Evolutionary conservation across 2,888 invertebrate species (phyloP).

Genomic region (Microplitis deprimator): DNA sequence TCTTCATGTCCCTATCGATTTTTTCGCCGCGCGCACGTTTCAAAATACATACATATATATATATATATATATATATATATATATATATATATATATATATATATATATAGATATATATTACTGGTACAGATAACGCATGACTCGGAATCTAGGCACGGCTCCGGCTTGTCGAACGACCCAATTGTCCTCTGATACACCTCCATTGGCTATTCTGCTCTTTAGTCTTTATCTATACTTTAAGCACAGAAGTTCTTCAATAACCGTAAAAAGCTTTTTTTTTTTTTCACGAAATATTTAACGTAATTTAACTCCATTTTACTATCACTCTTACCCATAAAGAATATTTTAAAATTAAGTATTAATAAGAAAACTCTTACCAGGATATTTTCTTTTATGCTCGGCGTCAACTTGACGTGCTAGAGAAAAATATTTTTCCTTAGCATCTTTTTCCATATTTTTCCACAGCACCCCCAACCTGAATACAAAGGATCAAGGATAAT

Average conservation of each 20-base stretch:
- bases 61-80: neutral
- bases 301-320: neutral
- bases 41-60: conserved; percentile 34
- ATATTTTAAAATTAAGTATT: neutral
- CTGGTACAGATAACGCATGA: conserved; percentile 23
- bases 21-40: conserved; percentile 48
- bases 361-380: conserved; percentile 72
- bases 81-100: neutral
- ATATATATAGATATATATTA: neutral
- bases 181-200: conserved; percentile 12
- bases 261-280: conserved; percentile 7
- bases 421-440: conserved; percentile 74
- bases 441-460: conserved; percentile 74
- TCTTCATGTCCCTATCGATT: conserved; percentile 45
- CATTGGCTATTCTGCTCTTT: neutral
- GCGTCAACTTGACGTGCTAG: conserved; percentile 74
- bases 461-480: conserved; percentile 74
- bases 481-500: conserved; percentile 15
- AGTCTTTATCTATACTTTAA: neutral
- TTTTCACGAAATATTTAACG: neutral
- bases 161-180: conserved; percentile 28
- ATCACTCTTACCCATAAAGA: neutral
- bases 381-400: conserved; percentile 77
- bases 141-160: conserved; percentile 28
- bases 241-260: neutral